Conservation (phyloP, 2,797 vertebrate species). For the Anisognathus igniventris region DNA sequence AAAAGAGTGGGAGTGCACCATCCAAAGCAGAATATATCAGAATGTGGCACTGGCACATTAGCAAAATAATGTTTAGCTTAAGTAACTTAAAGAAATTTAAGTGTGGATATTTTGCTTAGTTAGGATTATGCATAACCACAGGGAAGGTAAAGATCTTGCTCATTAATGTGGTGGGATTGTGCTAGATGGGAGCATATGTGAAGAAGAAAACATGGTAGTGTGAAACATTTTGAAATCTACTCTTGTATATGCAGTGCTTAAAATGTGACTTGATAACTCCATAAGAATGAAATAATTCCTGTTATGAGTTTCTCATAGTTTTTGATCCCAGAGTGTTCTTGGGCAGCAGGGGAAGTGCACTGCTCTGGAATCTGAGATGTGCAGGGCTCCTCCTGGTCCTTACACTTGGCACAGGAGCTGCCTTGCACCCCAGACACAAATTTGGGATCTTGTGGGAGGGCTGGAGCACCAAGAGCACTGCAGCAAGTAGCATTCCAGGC, state of each 20-base stretch:
- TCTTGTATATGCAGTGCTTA: background rate
- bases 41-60: background rate
- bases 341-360: rapidly evolving
- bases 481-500: background rate
- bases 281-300: background rate
- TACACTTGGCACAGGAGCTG: background rate
- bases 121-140: background rate
- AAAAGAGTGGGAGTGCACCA: background rate
- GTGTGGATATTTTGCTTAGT: background rate
- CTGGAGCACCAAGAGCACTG: background rate
- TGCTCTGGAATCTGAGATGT: background rate
- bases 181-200: background rate
- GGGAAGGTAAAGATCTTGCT: background rate
- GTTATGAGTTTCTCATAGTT: background rate
- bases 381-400: rapidly evolving
- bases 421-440: background rate
- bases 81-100: background rate
- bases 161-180: no score
- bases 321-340: background rate
- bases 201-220: background rate
- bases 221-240: background rate
- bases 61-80: background rate
- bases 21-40: background rate
- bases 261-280: background rate
- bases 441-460: background rate